These are phyloP conservation scores for Ctenopoma multispine DNA, from an alignment of 2,797 vertebrate genomes.

Conservation along the genomic window DNA sequence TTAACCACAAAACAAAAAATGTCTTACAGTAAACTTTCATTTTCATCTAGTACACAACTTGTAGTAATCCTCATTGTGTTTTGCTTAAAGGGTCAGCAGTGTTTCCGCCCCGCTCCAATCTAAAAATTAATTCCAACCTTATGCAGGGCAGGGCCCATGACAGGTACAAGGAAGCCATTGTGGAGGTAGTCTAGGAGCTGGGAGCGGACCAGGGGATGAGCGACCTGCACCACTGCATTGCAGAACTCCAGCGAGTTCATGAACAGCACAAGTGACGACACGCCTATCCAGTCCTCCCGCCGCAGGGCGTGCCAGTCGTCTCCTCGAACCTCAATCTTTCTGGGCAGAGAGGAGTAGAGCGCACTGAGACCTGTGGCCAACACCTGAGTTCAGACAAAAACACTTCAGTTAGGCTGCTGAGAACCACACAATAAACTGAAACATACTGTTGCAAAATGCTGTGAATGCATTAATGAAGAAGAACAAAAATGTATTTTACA, in stretches of 20 bases:
- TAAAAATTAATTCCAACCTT: no score
- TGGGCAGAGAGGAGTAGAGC: slow-evolving; percentile 96
- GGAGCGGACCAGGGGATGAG: slow-evolving; percentile 92
- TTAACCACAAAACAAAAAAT: background rate
- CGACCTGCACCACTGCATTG: slow-evolving; percentile 96
- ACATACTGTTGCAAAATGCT: background rate
- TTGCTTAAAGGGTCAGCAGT: background rate
- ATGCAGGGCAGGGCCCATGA: slow-evolving; percentile 94
- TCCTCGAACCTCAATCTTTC: slow-evolving; percentile 94
- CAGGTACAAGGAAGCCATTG: slow-evolving; percentile 95
- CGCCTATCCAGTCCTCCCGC: slow-evolving; percentile 94
- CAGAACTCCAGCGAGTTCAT: slow-evolving; percentile 99
- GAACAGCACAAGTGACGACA: slow-evolving; percentile 93
- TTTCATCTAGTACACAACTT: background rate
- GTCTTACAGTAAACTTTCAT: background rate
- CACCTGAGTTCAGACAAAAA: slow-evolving; percentile 82
- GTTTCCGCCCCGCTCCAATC: no score
- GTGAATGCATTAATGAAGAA: no score
- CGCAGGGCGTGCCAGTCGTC: slow-evolving; percentile 97
- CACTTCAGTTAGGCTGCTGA: slow-evolving; percentile 1
- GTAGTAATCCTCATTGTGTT: background rate
- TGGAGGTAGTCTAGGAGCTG: slow-evolving; percentile 97
- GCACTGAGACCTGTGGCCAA: slow-evolving; percentile 96
- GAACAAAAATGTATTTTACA: no score
- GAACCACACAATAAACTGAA: background rate